Conservation (phyloP, 1,140 invertebrate genomes). For the Cephus cinctus region DNA sequence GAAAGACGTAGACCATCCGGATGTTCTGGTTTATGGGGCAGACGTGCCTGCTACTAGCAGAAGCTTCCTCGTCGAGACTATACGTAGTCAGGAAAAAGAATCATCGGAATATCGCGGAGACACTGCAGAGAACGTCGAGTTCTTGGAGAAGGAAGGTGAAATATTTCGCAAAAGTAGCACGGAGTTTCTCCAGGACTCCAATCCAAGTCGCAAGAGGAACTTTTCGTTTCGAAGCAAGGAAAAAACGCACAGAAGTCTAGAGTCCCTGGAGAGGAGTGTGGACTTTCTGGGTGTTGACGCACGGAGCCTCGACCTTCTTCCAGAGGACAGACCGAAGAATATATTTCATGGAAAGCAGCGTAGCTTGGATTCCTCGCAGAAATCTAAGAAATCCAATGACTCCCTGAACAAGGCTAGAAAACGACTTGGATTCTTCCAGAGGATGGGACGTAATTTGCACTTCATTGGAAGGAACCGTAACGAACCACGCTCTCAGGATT, state of each 20-base stretch:
- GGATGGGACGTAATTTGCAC: conserved; percentile 37
- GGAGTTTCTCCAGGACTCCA: conserved; percentile 25
- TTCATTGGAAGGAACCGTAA: conserved; percentile 36
- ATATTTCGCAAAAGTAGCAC: conserved; percentile 36
- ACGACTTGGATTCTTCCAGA: conserved; percentile 31
- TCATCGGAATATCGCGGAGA: conserved; percentile 2
- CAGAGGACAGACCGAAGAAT: conserved; percentile 20
- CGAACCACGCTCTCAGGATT: too few species aligned
- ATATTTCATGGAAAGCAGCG: conserved; percentile 31
- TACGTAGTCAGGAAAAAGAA: not conserved
- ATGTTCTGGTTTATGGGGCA: conserved; percentile 14
- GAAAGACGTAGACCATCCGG: conserved; percentile 36
- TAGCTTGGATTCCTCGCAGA: conserved; percentile 30
- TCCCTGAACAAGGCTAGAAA: conserved; percentile 27
- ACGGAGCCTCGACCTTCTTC: conserved; percentile 33
- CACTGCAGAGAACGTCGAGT: conserved; percentile 33
- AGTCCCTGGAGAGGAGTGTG: conserved; percentile 30
- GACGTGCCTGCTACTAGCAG: not conserved
- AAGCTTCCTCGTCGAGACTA: not conserved
- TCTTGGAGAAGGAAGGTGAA: conserved; percentile 35
- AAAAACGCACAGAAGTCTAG: conserved; percentile 33
- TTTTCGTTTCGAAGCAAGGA: conserved; percentile 32
- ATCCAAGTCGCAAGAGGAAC: conserved; percentile 17
- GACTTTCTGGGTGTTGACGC: conserved; percentile 22
- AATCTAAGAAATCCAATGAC: conserved; percentile 27